phyloP scores from a whole-genome alignment of 2,888 invertebrate species.

The Ceramica pisi region DNA sequence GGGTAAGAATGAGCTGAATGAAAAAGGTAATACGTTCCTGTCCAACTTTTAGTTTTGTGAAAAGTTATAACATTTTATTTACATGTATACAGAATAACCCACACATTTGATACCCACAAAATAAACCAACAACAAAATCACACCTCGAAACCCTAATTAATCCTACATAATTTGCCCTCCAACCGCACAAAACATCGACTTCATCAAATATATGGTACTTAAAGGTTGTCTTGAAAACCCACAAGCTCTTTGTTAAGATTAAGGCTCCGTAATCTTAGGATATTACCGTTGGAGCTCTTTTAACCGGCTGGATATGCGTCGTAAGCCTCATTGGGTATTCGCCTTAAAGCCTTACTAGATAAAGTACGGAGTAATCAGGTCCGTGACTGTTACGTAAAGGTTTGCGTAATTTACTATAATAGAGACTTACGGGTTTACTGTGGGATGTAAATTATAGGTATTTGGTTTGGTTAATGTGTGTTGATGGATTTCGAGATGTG shows the following conservation, averaged over 20 bases:
- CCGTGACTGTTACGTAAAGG: constrained; percentile 20
- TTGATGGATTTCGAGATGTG: not conserved
- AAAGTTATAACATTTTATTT: no score
- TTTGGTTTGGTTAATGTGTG: constrained; percentile 9
- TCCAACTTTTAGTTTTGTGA: no score
- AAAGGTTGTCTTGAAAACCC: constrained; percentile 44
- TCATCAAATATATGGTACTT: constrained; percentile 48
- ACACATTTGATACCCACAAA: not conserved
- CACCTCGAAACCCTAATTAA: constrained; percentile 16
- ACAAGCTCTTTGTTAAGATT: constrained; percentile 55
- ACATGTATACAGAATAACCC: no score
- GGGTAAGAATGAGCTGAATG: no score
- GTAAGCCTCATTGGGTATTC: constrained; percentile 56
- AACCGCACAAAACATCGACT: constrained; percentile 23
- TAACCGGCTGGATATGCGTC: constrained; percentile 33
- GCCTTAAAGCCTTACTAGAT: constrained; percentile 40
- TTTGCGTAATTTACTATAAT: not conserved
- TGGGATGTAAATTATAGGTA: constrained; percentile 15
- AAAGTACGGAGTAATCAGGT: constrained; percentile 50
- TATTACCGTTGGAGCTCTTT: constrained; percentile 53
- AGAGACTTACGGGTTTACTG: constrained; percentile 23
- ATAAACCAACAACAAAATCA: not conserved
- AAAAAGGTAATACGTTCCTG: no score
- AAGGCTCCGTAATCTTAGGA: constrained; percentile 54
- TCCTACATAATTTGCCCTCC: constrained; percentile 21